Evolutionary conservation across 2,888 invertebrate genomes (phyloP).

Genomic region (Chelonus formosanus): DNA sequence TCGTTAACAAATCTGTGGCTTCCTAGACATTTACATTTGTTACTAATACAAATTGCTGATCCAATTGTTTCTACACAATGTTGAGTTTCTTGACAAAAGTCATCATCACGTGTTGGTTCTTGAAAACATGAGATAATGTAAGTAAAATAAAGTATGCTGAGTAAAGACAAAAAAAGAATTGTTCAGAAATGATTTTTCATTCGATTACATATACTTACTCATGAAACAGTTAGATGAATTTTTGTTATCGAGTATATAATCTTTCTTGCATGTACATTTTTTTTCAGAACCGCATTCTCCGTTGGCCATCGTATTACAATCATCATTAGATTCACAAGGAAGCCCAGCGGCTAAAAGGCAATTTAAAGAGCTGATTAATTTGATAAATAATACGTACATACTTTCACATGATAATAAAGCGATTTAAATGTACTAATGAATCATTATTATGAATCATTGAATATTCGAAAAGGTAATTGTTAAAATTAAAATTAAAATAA

Average conservation of each 20-base stretch:
- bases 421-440: too few species aligned
- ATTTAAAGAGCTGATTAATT: too few species aligned
- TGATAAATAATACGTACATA: too few species aligned
- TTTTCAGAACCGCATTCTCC: slow-evolving; percentile 37
- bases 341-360: slow-evolving; percentile 43
- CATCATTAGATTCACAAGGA: slow-evolving; percentile 34
- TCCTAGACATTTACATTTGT: slow-evolving; percentile 45
- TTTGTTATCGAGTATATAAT: slow-evolving; percentile 45
- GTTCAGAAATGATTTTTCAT: too few species aligned
- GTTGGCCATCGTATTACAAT: slow-evolving; percentile 48
- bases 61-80: slow-evolving; percentile 48
- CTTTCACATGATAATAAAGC: too few species aligned
- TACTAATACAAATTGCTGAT: slow-evolving; percentile 45
- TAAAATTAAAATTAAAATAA: too few species aligned
- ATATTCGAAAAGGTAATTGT: too few species aligned
- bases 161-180: background rate
- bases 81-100: slow-evolving; percentile 48
- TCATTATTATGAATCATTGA: too few species aligned
- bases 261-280: slow-evolving; percentile 47
- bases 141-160: too few species aligned
- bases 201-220: slow-evolving; percentile 41
- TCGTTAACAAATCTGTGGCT: slow-evolving; percentile 44
- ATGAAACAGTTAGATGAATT: slow-evolving; percentile 52
- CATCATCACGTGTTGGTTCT: slow-evolving; percentile 46
- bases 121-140: slow-evolving; percentile 9